phyloP scores from a whole-genome alignment of 2,113 vertebrate genomes.

The Leptodactylus fuscus region DNA sequence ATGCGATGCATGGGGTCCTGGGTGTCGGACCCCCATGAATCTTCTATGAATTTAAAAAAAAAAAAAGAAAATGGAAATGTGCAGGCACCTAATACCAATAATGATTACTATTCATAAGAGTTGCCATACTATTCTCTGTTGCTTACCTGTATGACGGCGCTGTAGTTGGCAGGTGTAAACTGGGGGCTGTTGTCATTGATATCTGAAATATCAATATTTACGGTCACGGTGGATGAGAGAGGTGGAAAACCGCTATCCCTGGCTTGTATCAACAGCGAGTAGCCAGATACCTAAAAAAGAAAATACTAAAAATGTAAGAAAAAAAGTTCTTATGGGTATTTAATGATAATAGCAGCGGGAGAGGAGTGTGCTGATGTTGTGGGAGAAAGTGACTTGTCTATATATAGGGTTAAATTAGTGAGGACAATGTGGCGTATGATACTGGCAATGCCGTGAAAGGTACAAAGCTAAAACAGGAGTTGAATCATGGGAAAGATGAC shows the following conservation, averaged over 20 bases:
- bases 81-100: too few species aligned
- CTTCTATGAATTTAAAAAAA: too few species aligned
- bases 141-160: constrained; percentile 91
- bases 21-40: too few species aligned
- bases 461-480: too few species aligned
- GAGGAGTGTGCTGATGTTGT: not conserved
- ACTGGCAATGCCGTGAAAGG: too few species aligned
- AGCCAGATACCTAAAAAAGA: constrained; percentile 84
- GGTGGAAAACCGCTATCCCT: constrained; percentile 85
- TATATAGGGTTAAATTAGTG: not conserved
- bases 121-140: not conserved
- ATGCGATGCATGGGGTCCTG: too few species aligned
- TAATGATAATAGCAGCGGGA: not conserved
- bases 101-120: too few species aligned
- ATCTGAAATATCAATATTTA: constrained; percentile 94
- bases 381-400: not conserved
- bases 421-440: too few species aligned
- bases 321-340: too few species aligned
- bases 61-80: too few species aligned
- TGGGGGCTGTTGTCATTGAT: constrained; percentile 93
- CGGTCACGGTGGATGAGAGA: constrained; percentile 87
- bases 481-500: too few species aligned
- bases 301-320: not conserved
- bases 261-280: constrained; percentile 87
- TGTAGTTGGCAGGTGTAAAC: constrained; percentile 91